Evolutionary conservation across 2,797 vertebrate genomes (phyloP).

Genomic region (Squalus acanthias): DNA sequence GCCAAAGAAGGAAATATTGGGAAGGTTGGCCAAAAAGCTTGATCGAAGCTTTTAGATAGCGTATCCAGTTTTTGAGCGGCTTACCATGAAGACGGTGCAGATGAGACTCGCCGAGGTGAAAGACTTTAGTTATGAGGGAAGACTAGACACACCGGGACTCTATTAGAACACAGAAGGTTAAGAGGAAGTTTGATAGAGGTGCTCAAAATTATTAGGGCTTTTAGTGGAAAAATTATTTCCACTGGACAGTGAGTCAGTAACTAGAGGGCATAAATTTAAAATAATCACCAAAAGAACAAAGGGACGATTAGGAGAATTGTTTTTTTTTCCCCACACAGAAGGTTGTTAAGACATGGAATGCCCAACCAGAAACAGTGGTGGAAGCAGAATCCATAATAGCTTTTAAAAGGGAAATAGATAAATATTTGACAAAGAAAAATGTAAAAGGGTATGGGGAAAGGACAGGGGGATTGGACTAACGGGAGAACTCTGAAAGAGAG

Average conservation of each 20-base stretch:
- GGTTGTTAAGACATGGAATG: not conserved
- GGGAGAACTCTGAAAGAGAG: not conserved
- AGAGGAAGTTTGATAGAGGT: no score
- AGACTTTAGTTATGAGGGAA: not conserved
- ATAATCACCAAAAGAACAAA: not conserved
- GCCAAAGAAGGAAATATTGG: no score
- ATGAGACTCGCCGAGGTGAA: not conserved
- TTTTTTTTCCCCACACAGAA: not conserved
- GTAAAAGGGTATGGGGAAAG: not conserved
- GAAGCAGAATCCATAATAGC: not conserved
- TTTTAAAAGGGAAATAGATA: not conserved
- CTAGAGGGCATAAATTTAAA: no score
- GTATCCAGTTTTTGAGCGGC: no score
- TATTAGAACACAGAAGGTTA: no score
- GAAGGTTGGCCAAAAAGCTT: no score
- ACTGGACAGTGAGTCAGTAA: no score
- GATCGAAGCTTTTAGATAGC: no score
- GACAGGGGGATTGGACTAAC: not conserved
- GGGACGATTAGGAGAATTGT: not conserved
- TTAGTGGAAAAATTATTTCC: no score
- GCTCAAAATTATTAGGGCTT: no score
- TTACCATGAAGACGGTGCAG: no score
- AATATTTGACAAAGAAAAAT: not conserved
- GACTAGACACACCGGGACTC: no score
- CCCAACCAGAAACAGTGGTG: not conserved